These are phyloP conservation scores for Calcarius lapponicus DNA, from an alignment of 2,797 vertebrate species.

Conservation along the genomic window DNA sequence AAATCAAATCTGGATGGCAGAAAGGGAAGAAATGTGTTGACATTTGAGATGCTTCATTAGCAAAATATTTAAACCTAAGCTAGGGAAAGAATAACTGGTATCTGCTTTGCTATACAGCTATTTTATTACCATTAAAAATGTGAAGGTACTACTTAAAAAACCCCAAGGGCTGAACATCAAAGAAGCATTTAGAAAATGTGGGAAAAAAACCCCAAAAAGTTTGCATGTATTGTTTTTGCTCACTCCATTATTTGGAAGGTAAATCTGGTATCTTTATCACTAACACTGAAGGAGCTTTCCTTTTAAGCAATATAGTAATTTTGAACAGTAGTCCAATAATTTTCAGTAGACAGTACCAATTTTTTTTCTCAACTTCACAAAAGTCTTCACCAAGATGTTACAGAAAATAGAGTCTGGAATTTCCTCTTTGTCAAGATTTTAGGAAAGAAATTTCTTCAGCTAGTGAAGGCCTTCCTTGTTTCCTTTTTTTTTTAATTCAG, in stretches of 20 bases:
- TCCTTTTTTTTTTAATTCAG: not conserved
- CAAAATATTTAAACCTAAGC: not conserved
- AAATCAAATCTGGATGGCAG: not conserved
- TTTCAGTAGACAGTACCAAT: not conserved
- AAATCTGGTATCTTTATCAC: not conserved
- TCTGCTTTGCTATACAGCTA: not conserved
- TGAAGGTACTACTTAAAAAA: not conserved
- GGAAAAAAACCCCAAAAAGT: not conserved
- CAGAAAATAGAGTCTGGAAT: not conserved
- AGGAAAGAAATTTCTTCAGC: not conserved
- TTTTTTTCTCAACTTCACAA: not conserved
- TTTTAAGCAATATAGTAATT: not conserved
- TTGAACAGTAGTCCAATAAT: not conserved
- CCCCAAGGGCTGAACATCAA: not conserved
- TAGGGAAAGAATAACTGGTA: not conserved
- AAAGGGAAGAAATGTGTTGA: not conserved
- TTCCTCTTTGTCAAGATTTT: not conserved
- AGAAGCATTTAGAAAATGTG: not conserved
- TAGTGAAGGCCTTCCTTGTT: not conserved
- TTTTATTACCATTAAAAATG: not conserved
- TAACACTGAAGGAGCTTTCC: not conserved
- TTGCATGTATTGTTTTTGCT: not conserved
- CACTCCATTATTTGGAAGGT: not conserved
- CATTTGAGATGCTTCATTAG: not conserved
- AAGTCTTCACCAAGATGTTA: not conserved